These are phyloP conservation scores for Drosophila putrida DNA, from an alignment of 2,888 invertebrate genomes.

Conservation along the genomic window DNA sequence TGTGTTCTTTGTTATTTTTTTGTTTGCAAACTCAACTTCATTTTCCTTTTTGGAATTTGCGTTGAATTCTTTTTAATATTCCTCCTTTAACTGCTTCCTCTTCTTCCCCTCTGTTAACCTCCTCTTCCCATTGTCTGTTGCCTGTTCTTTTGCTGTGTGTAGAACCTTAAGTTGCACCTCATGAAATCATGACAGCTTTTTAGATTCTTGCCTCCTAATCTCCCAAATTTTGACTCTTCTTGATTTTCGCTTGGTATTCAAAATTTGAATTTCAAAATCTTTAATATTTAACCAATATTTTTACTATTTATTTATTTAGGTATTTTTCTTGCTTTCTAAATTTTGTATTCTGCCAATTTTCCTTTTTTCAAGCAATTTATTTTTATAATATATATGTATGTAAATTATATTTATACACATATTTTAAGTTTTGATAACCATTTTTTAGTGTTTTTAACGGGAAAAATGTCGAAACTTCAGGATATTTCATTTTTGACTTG, in stretches of 20 bases:
- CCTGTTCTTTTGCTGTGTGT: constrained; percentile 6
- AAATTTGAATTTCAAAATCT: not conserved
- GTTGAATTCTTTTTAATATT: constrained; percentile 25
- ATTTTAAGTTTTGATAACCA: no score
- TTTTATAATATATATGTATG: no score
- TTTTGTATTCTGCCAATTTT: no score
- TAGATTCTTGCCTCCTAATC: not conserved
- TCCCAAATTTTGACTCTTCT: not conserved
- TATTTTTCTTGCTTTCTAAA: no score
- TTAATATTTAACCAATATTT: not conserved
- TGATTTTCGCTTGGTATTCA: not conserved
- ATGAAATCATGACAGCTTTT: constrained; percentile 43
- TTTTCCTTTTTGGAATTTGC: constrained; percentile 72
- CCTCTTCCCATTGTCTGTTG: not conserved
- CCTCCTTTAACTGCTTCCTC: constrained; percentile 19
- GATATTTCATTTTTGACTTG: no score
- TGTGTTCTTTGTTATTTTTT: constrained; percentile 23
- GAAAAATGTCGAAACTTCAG: no score
- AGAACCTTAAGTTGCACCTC: constrained; percentile 23
- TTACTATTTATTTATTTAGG: no score
- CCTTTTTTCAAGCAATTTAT: no score
- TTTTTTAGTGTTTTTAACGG: no score
- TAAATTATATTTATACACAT: no score
- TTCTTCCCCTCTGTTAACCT: not conserved
- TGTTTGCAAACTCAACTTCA: constrained; percentile 56